Evolutionary conservation across 2,113 vertebrate species (phyloP), one percentile per base, ranked within the genome.

Genomic region (Cyprinus carpio): DNA sequence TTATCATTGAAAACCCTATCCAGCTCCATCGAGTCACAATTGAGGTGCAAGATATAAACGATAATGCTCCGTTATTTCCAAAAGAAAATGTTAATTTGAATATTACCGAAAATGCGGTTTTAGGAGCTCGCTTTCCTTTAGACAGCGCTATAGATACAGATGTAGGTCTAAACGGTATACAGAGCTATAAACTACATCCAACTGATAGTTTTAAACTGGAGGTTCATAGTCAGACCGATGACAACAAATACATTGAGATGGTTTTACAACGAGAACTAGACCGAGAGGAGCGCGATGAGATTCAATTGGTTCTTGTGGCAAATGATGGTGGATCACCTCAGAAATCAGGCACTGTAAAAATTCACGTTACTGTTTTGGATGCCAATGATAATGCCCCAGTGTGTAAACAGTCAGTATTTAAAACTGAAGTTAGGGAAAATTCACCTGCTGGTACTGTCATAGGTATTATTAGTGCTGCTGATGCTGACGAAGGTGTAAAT

Each of bases 1-100:
- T 96, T 0, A 91, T 96, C 85, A 29, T 96, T 80, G 93, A 94
- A 87, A 93, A 92, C 25, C 94, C 94, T 0, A 92, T 94, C n/a
- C 88, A 93, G 87, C 89, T 95, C 29, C 90, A 94, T 87, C 89
- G 90, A 0, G 90, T 94, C 2, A 93, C 90, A 5, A 90, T 95
- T 18, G 93, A 94, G 80, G 89, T 95, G 0, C 49, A 80, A 31
- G 93, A 95, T 46, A 89, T 95, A 3, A 95, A 94, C 31, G 94
- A 94, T n/a, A 93, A 95, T 49, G 89, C 87, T 0, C 93, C 93
- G 0, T 23, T 40, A 0, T 95, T 94, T 16, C 89, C 90, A 0
- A 92, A 90, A 18, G 86, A 90, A 6, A 75, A 86, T 18, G 86
- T 94, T 0, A 10, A 29, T 43, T 29, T 93, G 10, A 82, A 93